phyloP scores from a whole-genome alignment of 2,888 invertebrate species.

The Xestia xanthographa region DNA sequence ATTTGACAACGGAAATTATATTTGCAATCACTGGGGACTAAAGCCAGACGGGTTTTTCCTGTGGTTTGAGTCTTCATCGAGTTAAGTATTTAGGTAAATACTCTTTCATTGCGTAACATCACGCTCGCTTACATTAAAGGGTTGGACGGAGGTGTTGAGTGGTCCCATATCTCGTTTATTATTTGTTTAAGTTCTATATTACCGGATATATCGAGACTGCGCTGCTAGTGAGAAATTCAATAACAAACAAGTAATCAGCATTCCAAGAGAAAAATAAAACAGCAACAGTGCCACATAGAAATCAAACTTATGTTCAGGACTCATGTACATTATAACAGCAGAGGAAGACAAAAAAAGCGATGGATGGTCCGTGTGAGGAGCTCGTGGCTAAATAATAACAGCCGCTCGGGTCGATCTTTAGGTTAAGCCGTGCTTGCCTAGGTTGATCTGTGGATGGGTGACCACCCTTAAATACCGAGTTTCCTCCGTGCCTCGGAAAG shows the following conservation, averaged over 20 bases:
- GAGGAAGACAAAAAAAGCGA: no score
- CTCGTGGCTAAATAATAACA: no score
- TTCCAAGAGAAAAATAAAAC: neutral
- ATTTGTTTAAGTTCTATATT: no score
- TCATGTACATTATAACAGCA: neutral
- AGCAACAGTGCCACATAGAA: no score
- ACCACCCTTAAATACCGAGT: no score
- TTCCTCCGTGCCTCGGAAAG: no score
- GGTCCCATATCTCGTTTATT: neutral
- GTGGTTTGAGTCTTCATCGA: neutral
- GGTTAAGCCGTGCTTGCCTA: no score
- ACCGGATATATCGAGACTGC: neutral
- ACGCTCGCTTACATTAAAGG: neutral
- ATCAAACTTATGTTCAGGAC: neutral
- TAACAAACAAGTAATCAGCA: neutral
- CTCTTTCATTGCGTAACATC: neutral
- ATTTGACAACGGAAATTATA: slow-evolving; percentile 43
- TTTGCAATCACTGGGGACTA: slow-evolving; percentile 37
- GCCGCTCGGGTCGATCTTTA: no score
- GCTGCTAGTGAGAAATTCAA: neutral
- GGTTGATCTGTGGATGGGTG: no score
- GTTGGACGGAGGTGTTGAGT: neutral
- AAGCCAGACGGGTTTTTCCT: slow-evolving; percentile 10
- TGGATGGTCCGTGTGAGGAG: no score
- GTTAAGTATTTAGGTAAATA: slow-evolving; percentile 3